phyloP scores from a whole-genome alignment of 1,140 invertebrate species.

The Neotoxoptera formosana region DNA sequence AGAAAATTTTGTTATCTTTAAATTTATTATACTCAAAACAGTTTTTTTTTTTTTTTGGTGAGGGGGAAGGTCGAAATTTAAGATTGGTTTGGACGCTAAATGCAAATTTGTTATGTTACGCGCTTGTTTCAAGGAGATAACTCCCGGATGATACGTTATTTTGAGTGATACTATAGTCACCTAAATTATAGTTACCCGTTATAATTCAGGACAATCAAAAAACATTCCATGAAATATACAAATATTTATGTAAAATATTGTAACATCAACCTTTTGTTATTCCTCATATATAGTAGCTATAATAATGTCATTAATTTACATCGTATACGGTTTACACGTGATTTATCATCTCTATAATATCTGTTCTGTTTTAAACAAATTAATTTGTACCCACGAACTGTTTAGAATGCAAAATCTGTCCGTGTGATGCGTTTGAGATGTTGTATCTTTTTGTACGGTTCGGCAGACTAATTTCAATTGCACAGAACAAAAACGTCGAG shows the following conservation, averaged over 20 bases:
- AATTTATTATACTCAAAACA: neutral
- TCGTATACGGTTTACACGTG: neutral
- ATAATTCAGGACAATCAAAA: neutral
- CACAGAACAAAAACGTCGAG: neutral
- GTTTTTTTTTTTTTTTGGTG: neutral
- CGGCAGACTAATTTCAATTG: neutral
- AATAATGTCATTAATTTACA: neutral
- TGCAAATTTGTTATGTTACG: no score
- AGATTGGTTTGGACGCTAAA: neutral
- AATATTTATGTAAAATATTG: neutral
- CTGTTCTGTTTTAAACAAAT: neutral
- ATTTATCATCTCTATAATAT: neutral
- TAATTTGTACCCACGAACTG: neutral
- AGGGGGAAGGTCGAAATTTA: neutral
- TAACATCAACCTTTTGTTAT: neutral
- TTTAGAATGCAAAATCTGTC: neutral
- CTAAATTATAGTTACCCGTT: no score
- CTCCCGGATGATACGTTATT: neutral
- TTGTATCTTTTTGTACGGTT: neutral
- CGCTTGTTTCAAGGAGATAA: neutral
- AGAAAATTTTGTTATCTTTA: neutral
- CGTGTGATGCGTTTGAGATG: neutral
- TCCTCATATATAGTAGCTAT: neutral
- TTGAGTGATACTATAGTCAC: neutral
- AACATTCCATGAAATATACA: neutral